Conservation (phyloP, 2,888 invertebrate species). For the Xanthostigma xanthostigma region DNA sequence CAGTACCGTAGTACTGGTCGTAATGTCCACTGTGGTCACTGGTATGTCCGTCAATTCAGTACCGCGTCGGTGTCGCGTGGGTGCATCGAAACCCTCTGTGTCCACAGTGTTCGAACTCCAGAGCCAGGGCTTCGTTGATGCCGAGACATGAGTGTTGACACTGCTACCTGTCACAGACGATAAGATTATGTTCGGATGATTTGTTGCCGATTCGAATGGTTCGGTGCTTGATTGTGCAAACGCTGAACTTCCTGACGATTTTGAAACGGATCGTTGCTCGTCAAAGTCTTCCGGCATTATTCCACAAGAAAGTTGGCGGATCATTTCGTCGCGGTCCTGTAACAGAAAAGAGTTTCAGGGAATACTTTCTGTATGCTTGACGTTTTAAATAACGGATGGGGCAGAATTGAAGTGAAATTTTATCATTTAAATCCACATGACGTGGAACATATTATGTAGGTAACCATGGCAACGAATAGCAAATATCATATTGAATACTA, state of each 20-base stretch:
- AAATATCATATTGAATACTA: too few species aligned
- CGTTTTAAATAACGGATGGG: too few species aligned
- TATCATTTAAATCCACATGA: too few species aligned
- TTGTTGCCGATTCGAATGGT: conserved; percentile 5
- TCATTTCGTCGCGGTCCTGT: conserved; percentile 45
- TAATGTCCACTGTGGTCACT: background rate
- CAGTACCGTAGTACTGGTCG: background rate
- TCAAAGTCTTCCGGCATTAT: conserved; percentile 32
- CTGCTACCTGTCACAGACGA: conserved; percentile 14
- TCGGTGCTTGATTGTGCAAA: conserved; percentile 5
- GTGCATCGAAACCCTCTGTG: conserved; percentile 23
- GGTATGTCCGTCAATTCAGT: conserved; percentile 22
- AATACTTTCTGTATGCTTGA: too few species aligned
- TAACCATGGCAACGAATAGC: too few species aligned
- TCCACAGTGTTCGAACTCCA: conserved; percentile 29
- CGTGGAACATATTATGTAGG: too few species aligned
- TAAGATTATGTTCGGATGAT: conserved; percentile 11
- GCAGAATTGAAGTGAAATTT: too few species aligned
- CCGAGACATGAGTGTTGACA: conserved; percentile 7
- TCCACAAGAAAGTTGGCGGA: conserved; percentile 41
- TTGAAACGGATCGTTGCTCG: conserved; percentile 17
- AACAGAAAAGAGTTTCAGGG: conserved; percentile 13
- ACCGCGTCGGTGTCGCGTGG: conserved; percentile 28
- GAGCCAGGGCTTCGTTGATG: conserved; percentile 23
- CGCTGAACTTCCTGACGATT: conserved; percentile 8